Base-by-base conservation (phyloP, 2,888 invertebrate species). In the Brachyptera putata region DNA sequence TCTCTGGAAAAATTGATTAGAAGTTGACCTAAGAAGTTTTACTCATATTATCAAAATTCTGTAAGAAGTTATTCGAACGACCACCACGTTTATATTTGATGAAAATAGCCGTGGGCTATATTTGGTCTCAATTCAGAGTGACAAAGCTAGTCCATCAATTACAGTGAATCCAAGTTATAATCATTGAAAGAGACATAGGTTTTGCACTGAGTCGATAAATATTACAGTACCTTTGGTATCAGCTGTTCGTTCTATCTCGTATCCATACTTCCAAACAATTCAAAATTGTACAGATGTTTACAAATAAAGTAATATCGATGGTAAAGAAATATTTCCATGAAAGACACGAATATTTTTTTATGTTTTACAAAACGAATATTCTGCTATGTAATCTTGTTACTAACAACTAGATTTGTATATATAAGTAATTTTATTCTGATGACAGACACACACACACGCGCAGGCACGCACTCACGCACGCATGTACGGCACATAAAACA, bases 221-320 rank as follows among this genome's bases (percentile, higher is more conserved):
- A 25, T 50, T 50, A 50, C 50, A 50, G 34, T 50, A 50, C 50
- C 50, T 50, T 50, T 50, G 50, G 50, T 50, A 50, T 50, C 30
- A 50, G 50, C 50, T 50, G 50, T 50, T 46, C 7, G 7, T 30
- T 50, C 30, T 50, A 30, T n/a, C 26, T 50, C 50, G 30, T 14
- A 30, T 50, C 50, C 50, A 50, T 50, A 34, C 24, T 50, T 30
- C 14, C 14, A 50, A 50, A 16, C 26, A 50, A 50, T 5, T 46
- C n/a, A 7, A 4, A 9, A 46, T 21, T 22, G 22, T 24, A 24
- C 24, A 46, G 46, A 24, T n/a, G 24, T 24, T 46, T 16, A 13
- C 2, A 24, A 9, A 46, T 24, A 46, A 46, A 21, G 21, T 46
- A 46, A 13, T 46, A 46, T 46, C 46, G 46, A 3, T 11, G 5